Percentiles rank a stretch among this genome's conserved stretches.
These are phyloP conservation scores for Meloidogyne floridensis DNA, from an alignment of 1,140 invertebrate species.

Conservation along the genomic window DNA sequence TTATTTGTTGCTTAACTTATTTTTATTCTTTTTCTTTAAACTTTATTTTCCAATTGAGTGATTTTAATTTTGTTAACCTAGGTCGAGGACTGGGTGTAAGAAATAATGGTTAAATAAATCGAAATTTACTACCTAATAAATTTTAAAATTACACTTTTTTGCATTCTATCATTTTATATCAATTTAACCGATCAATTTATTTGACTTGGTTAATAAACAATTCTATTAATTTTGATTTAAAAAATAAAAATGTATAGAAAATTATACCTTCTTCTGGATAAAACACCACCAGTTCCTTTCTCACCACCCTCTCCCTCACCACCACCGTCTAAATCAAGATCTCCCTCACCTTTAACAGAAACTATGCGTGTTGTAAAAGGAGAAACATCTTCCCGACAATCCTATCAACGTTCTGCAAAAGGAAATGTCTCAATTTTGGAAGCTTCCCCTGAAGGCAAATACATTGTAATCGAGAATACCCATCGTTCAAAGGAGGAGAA, in stretches of 20 bases:
- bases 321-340: neutral
- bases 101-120: too few species aligned
- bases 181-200: neutral
- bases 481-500: constrained; percentile 63
- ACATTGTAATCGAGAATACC: constrained; percentile 61
- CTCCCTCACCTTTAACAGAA: constrained; percentile 49
- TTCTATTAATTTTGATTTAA: neutral
- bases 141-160: neutral
- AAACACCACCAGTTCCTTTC: neutral
- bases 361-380: constrained; percentile 67
- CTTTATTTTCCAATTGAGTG: neutral
- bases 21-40: neutral
- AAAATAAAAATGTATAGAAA: neutral
- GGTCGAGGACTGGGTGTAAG: too few species aligned
- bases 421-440: constrained; percentile 66
- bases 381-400: constrained; percentile 69
- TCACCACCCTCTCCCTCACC: neutral
- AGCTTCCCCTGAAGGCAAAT: constrained; percentile 65
- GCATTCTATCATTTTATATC: neutral
- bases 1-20: neutral
- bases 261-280: neutral
- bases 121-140: too few species aligned
- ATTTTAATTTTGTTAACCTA: neutral
- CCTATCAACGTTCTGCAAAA: constrained; percentile 69
- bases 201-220: neutral